Conservation (phyloP, 2,888 invertebrate species). For the Norana najaformis region DNA sequence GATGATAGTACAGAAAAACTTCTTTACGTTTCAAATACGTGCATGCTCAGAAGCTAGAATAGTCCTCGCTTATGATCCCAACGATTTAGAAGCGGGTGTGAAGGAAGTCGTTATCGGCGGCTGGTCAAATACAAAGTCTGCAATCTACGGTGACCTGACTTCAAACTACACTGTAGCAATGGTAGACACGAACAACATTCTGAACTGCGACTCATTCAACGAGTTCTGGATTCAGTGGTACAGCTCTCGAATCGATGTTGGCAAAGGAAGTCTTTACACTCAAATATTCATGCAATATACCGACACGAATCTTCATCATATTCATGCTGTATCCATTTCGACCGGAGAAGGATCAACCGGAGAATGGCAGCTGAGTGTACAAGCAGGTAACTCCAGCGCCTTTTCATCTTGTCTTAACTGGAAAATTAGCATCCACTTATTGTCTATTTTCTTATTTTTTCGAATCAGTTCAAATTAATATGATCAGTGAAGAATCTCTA, state of each 20-base stretch:
- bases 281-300: background rate
- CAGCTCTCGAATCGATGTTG: constrained; percentile 9
- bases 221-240: constrained; percentile 35
- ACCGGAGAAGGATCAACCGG: constrained; percentile 24
- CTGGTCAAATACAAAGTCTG: constrained; percentile 31
- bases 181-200: constrained; percentile 22
- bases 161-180: background rate
- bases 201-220: constrained; percentile 28
- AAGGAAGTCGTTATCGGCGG: constrained; percentile 36
- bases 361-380: constrained; percentile 23
- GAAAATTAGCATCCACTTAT: too few species aligned
- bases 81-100: background rate
- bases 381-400: background rate
- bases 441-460: too few species aligned
- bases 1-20: background rate
- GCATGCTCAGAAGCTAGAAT: constrained; percentile 14
- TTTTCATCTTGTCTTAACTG: background rate
- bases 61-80: background rate
- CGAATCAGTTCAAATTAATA: too few species aligned
- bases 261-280: constrained; percentile 22
- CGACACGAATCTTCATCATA: background rate
- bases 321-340: constrained; percentile 29
- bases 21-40: background rate
- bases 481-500: too few species aligned
- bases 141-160: background rate